Evolutionary conservation across 2,888 invertebrate genomes (phyloP), one percentile per base, ranked within the genome.

Genomic region (Tupiocoris notatus): DNA sequence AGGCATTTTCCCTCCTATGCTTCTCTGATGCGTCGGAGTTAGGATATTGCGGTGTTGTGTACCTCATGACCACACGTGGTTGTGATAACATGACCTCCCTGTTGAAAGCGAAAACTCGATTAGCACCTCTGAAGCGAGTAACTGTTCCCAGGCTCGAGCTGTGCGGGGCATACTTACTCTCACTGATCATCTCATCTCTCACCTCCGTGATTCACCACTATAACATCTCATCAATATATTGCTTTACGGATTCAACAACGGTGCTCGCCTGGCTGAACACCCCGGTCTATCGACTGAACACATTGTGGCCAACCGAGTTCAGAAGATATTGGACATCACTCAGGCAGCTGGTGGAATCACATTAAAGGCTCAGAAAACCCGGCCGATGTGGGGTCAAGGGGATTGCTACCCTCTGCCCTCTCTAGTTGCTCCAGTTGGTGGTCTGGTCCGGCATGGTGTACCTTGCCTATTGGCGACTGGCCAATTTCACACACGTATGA

Each of bases 121-220:
- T 75, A 20, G 75, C 67, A 12, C 75, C 75, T 16, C 2, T 75
- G 6, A 75, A 75, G 17, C 2, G 61, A n/a, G 12, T 78, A 9
- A 78, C 76, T 17, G 67, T 79, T 7, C 79, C 79, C 1, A 66
- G 75, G 9, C 12, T 80, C 2, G 79, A 79, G 62, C 76, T 79
- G 1, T 78, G 79, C 68, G 76, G 77, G 18, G 62, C 67, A 0
- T 24, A 20, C n/a, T 39, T 68, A 3, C 54, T 78, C 1, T 39
- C 68, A 9, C 73, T 65, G 66, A n/a, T 79, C 2, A 62, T 79
- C 0, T 81, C 80, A 57, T 65, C 81, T 18, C 66, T 70, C 16
- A 2, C 75, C 17, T 79, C 80, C 7, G 57, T 80, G 6, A 21
- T 75, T 0, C 64, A 70, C 1, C 1, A 24, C n/a, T 39, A 74